These are phyloP conservation scores for Lepus europaeus DNA, from an alignment of 2,113 vertebrate species.

Conservation along the genomic window DNA sequence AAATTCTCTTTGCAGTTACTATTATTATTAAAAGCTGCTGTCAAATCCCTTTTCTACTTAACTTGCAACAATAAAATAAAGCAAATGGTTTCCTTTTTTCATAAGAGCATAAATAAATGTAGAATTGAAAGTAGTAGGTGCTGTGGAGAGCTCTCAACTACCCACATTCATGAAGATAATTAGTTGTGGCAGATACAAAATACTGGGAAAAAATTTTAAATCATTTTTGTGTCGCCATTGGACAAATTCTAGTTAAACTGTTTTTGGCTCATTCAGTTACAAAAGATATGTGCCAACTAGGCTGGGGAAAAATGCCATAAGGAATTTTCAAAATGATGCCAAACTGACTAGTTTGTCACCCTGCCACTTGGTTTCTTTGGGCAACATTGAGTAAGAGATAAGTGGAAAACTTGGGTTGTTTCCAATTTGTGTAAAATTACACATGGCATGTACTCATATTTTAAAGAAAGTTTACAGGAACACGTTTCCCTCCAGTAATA, in stretches of 20 bases:
- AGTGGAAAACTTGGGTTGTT: conserved; percentile 50
- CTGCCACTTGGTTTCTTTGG: neutral
- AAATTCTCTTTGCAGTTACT: neutral
- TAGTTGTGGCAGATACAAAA: neutral
- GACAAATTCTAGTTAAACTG: neutral
- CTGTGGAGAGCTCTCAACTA: neutral
- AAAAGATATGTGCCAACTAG: neutral
- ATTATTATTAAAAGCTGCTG: neutral
- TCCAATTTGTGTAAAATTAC: neutral
- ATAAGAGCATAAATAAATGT: neutral
- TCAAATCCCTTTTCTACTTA: neutral
- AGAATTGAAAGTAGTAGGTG: neutral
- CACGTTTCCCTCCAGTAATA: neutral
- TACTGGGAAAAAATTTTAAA: neutral
- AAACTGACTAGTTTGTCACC: neutral
- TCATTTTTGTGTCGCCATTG: neutral
- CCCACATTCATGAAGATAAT: conserved; percentile 7
- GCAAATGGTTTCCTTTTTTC: conserved; percentile 54
- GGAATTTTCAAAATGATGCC: conserved; percentile 44
- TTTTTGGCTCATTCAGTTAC: conserved; percentile 14
- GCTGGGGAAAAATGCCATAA: neutral
- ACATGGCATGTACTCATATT: neutral
- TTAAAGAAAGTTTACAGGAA: conserved; percentile 31
- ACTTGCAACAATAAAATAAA: neutral
- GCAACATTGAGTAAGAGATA: conserved; percentile 21